phyloP scores from a whole-genome alignment of 64 coral and sea anemone species.

The Catalaphyllia jardinei region DNA sequence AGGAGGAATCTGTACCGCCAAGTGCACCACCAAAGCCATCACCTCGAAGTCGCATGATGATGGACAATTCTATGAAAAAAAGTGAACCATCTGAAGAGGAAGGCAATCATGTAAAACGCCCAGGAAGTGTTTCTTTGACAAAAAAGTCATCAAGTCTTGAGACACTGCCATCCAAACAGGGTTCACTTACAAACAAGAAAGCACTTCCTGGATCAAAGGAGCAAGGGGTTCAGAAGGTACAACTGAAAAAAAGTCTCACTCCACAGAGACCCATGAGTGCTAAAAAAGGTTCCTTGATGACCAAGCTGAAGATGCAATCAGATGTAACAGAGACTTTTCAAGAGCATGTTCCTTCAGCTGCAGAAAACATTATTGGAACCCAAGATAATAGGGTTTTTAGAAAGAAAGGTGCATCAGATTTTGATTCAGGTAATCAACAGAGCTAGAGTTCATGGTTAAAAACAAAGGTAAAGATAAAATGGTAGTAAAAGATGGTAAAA shows the following conservation, averaged over 20 bases:
- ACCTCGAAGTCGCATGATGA: neutral
- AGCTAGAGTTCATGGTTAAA: too few species aligned
- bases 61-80: neutral
- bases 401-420: slow-evolving; percentile 13
- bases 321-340: slow-evolving; percentile 66
- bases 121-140: slow-evolving; percentile 7
- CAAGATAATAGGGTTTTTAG: neutral
- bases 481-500: too few species aligned
- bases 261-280: slow-evolving; percentile 43
- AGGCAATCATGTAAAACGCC: neutral
- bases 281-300: slow-evolving; percentile 5
- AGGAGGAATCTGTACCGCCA: neutral
- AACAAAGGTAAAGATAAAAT: too few species aligned
- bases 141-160: slow-evolving; percentile 33
- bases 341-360: slow-evolving; percentile 50
- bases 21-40: neutral
- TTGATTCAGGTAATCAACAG: neutral
- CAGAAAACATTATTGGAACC: neutral
- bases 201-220: neutral
- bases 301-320: slow-evolving; percentile 2
- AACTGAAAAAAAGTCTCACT: slow-evolving; percentile 20
- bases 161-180: neutral
- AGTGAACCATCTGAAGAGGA: neutral
- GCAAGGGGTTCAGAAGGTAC: neutral
- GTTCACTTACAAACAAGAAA: neutral